Percentiles rank a stretch among this genome's conserved stretches.
Conservation (phyloP, 1,140 invertebrate genomes). For the Penaeus indicus region DNA sequence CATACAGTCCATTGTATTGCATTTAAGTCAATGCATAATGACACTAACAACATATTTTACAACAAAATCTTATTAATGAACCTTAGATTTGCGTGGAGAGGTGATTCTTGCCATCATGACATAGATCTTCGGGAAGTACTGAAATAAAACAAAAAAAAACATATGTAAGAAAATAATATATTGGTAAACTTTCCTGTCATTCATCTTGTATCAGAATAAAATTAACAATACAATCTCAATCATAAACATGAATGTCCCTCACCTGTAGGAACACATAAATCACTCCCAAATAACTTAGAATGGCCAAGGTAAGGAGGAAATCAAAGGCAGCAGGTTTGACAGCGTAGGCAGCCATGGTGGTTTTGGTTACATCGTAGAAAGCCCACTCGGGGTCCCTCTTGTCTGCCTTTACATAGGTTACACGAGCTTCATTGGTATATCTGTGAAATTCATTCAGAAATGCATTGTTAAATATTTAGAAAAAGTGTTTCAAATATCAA, state of each 20-base stretch:
- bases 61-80: conserved; percentile 1
- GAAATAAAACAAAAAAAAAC: conserved; percentile 4
- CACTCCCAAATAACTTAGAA: conserved; percentile 83
- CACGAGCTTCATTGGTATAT: conserved; percentile 82
- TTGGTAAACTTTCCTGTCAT: background rate
- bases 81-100: conserved; percentile 48
- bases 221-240: background rate
- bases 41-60: background rate
- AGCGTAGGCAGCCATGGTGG: conserved; percentile 89
- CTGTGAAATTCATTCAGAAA: conserved; percentile 70
- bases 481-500: too few species aligned
- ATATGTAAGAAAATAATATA: background rate
- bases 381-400: conserved; percentile 93
- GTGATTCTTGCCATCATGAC: conserved; percentile 42
- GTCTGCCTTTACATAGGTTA: conserved; percentile 78
- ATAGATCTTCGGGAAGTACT: conserved; percentile 56
- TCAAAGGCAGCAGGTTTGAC: conserved; percentile 98
- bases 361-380: conserved; percentile 87
- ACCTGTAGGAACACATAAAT: conserved; percentile 85
- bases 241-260: background rate
- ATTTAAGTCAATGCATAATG: background rate
- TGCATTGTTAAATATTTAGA: conserved; percentile 22
- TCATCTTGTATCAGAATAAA: background rate
- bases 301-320: conserved; percentile 89
- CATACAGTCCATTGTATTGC: background rate